Conservation (phyloP, 2,113 vertebrate species). For the Australoheros scitulus region DNA sequence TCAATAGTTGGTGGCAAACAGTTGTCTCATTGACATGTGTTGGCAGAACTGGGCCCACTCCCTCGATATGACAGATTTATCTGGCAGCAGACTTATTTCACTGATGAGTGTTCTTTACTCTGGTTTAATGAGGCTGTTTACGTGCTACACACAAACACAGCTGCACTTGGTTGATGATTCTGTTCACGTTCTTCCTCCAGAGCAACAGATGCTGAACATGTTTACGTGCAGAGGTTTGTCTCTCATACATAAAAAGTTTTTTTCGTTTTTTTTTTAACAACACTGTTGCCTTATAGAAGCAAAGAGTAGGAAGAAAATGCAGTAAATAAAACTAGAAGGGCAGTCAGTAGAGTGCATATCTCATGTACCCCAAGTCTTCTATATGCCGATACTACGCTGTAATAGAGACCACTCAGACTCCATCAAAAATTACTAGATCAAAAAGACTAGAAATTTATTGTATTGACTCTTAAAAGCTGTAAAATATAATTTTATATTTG, state of each 20-base stretch:
- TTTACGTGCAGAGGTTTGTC: not conserved
- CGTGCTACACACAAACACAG: conserved; percentile 25
- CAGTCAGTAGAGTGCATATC: too few species aligned
- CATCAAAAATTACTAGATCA: too few species aligned
- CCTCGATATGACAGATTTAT: not conserved
- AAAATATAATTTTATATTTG: too few species aligned
- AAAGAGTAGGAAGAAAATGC: not conserved
- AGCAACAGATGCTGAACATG: not conserved
- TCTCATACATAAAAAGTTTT: not conserved
- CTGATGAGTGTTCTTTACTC: not conserved
- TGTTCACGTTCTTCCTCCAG: not conserved
- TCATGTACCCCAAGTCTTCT: too few species aligned
- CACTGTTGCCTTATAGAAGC: not conserved
- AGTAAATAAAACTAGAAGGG: not conserved
- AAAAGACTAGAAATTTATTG: too few species aligned
- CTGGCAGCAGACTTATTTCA: not conserved
- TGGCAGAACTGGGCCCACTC: not conserved
- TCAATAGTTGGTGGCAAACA: conserved; percentile 45
- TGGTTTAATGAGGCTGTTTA: conserved; percentile 19
- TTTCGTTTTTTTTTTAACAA: not conserved
- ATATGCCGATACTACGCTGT: too few species aligned
- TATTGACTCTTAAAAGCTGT: too few species aligned
- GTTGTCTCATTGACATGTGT: not conserved
- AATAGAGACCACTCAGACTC: too few species aligned
- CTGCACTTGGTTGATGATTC: not conserved